Evolutionary conservation across 1,140 invertebrate species (phyloP).

Genomic region (Rhopalosiphum padi): DNA sequence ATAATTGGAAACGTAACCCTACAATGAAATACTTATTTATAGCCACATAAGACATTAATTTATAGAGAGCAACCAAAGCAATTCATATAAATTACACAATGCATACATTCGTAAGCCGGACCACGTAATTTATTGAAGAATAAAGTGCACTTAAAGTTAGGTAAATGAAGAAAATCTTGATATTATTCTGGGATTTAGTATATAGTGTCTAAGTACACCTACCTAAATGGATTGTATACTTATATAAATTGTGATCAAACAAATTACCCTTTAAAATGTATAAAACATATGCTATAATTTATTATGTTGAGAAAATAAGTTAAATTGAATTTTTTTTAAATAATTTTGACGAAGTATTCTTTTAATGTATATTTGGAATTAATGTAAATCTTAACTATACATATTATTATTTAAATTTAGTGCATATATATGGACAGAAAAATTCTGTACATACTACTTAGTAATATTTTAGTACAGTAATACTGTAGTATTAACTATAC

Average conservation of each 20-base stretch:
- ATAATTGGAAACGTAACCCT: background rate
- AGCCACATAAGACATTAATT: background rate
- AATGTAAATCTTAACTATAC: no score
- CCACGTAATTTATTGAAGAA: background rate
- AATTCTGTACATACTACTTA: no score
- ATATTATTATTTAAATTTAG: no score
- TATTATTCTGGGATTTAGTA: no score
- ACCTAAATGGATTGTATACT: background rate
- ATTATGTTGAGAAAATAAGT: no score
- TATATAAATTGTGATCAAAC: background rate
- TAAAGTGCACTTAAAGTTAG: background rate
- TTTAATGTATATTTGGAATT: no score
- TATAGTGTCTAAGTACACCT: background rate
- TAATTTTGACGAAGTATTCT: no score
- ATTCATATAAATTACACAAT: constrained; percentile 15
- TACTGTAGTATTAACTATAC: no score
- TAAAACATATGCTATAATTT: no score
- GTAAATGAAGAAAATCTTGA: background rate
- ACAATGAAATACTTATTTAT: background rate
- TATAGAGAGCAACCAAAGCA: background rate
- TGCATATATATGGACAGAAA: no score
- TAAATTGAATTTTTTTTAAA: no score
- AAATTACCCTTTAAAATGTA: background rate
- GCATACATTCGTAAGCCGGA: background rate
- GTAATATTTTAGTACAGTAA: no score